These are phyloP conservation scores for Mystacides longicornis DNA, from an alignment of 2,888 invertebrate genomes.

Conservation along the genomic window DNA sequence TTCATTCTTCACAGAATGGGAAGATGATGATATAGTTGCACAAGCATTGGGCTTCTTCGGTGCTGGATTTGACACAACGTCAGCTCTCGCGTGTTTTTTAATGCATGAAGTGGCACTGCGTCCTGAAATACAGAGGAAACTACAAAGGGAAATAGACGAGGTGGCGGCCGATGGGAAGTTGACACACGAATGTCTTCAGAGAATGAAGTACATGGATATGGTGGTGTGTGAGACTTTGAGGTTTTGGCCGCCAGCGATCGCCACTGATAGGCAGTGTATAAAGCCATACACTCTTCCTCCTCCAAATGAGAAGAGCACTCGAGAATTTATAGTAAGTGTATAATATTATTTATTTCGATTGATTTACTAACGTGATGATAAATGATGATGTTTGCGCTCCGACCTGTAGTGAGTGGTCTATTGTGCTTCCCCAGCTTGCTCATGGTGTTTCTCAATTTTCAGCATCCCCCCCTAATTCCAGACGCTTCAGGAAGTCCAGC, in stretches of 20 bases:
- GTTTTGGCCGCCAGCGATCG: not conserved
- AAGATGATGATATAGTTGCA: not conserved
- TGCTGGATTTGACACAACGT: not conserved
- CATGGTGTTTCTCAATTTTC: too few relatives aligned
- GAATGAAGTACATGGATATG: conserved; percentile 3
- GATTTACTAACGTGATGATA: too few relatives aligned
- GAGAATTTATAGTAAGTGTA: too few relatives aligned
- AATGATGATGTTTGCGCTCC: too few relatives aligned
- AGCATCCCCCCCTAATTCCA: too few relatives aligned
- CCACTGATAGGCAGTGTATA: not conserved
- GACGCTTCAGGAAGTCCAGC: too few relatives aligned
- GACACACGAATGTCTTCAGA: not conserved
- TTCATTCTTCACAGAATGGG: not conserved
- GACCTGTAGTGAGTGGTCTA: too few relatives aligned
- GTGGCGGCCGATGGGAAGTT: not conserved
- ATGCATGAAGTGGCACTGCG: not conserved
- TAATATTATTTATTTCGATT: too few relatives aligned
- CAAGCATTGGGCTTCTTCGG: not conserved
- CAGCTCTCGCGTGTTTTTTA: not conserved
- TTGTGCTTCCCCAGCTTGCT: too few relatives aligned
- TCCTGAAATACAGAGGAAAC: not conserved
- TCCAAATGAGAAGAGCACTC: not conserved
- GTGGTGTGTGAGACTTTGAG: not conserved
- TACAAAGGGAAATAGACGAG: not conserved
- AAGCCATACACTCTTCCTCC: not conserved